Conservation (phyloP, 2,888 invertebrate genomes). For the Geophilus truncorum region DNA sequence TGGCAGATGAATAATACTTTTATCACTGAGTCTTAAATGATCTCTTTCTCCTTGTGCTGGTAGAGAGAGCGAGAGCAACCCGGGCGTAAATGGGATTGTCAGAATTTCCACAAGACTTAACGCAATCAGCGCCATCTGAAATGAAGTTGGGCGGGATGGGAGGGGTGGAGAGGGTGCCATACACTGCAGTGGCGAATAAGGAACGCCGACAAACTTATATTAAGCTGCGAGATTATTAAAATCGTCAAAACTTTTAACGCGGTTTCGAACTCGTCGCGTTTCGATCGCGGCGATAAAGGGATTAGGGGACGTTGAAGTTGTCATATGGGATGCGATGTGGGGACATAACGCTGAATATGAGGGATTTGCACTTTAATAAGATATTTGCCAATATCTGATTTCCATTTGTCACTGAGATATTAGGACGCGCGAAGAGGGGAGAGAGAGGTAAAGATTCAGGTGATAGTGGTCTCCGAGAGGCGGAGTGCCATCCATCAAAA, state of each 20-base stretch:
- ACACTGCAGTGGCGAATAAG: background rate
- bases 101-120: constrained; percentile 27
- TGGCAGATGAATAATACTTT: background rate
- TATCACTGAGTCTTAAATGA: constrained; percentile 22
- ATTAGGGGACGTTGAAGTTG: background rate
- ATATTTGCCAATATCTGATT: background rate
- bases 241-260: background rate
- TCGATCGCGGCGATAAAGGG: background rate
- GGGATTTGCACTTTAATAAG: background rate
- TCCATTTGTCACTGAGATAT: background rate
- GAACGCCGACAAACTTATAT: background rate
- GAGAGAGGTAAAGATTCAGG: background rate
- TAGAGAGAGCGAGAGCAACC: background rate
- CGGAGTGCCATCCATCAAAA: background rate
- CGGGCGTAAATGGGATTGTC: constrained; percentile 22
- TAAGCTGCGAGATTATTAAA: background rate
- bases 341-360: background rate
- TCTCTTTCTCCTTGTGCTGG: background rate
- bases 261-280: background rate
- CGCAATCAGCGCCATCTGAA: constrained; percentile 19
- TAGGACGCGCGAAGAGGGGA: background rate
- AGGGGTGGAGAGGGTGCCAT: background rate
- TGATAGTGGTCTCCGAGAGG: background rate
- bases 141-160: constrained; percentile 3
- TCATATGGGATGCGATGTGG: background rate